Conservation (phyloP, 2,888 invertebrate genomes). For the Drosophila phalerata region DNA sequence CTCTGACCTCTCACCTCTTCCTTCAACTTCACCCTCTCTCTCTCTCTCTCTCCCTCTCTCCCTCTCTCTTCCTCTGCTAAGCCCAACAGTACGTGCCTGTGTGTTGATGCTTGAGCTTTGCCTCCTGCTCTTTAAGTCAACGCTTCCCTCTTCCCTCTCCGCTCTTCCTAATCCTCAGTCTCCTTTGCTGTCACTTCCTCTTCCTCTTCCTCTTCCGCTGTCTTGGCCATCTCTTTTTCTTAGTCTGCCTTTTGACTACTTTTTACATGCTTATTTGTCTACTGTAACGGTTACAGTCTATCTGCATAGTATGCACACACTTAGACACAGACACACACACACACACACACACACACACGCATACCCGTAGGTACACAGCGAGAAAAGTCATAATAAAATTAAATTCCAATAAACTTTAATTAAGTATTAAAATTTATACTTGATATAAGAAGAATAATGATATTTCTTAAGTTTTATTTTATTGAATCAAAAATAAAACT, state of each 20-base stretch:
- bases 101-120: constrained; percentile 65
- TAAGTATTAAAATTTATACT: no score
- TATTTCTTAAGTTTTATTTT: no score
- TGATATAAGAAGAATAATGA: no score
- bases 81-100: constrained; percentile 45
- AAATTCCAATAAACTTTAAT: no score
- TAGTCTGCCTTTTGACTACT: constrained; percentile 7
- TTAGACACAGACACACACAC: neutral
- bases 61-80: neutral
- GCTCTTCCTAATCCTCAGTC: neutral
- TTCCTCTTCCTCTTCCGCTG: neutral
- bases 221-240: neutral
- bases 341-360: constrained; percentile 13
- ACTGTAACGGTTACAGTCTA: constrained; percentile 31
- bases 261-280: constrained; percentile 30
- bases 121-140: constrained; percentile 18
- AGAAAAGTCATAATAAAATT: no score
- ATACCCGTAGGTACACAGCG: neutral
- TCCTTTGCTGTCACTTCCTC: no score
- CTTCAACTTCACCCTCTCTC: no score
- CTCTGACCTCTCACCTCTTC: neutral
- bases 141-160: neutral
- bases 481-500: no score
- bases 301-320: constrained; percentile 16
- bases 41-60: neutral